Evolutionary conservation across 2,888 invertebrate genomes (phyloP), one percentile per base, ranked within the genome.

Genomic region (Eristalis tenax): DNA sequence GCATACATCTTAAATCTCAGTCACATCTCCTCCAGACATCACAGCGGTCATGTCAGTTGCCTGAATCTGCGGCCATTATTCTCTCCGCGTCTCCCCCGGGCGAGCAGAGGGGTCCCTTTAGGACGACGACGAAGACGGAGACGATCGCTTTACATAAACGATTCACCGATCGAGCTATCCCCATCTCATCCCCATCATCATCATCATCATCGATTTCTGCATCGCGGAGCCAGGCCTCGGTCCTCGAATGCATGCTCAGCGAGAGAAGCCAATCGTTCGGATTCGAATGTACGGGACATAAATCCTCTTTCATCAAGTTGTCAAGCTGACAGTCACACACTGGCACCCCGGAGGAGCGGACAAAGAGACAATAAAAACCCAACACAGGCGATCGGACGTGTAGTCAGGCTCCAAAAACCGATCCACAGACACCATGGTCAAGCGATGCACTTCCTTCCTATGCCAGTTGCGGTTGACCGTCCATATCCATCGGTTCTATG

Each of bases 251-350:
- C 13, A 65, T 87, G 82, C 83, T 88, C 84, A 80, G 64, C 83
- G 50, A 79, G 63, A 73, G 81, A 84, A 84, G 77, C 82, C 87
- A 88, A 84, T 87, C 83, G 83, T 88, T 89, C 71, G 87, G 87
- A 87, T 87, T 83, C 59, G 87, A 87, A 87, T 83, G 84, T 79
- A 83, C 80, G 86, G 86, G 88, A 88, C 86, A 89, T 89, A 89
- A 89, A 89, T 89, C 88, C 89, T 88, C 88, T 89, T 89, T 89
- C 89, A 89, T 89, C 89, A 89, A 89, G 89, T 89, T 89, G 89
- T 89, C 89, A 89, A 89, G 61, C 74, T 83, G 88, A 88, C 88
- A 87, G 87, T 87, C 79, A 87, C 76, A 82, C 68, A 80, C 86
- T 70, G 61, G 70, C 66, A 63, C 64, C 78, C 57, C 28, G 56